Evolutionary conservation across 1,140 invertebrate species (phyloP), one percentile per base, ranked within the genome.

Genomic region (Camponotus floridanus): DNA sequence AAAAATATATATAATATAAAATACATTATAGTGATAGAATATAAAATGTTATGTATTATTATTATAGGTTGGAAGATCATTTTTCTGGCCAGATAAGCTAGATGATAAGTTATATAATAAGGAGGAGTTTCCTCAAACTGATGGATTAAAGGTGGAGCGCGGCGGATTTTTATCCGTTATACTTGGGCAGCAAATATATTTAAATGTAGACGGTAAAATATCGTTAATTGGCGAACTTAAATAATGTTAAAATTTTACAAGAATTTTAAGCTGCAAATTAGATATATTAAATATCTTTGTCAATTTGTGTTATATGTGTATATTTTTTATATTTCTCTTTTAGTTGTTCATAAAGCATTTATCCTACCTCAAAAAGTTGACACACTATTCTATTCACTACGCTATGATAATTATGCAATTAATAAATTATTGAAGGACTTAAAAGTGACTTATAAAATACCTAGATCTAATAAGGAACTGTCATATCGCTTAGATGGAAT

Each of bases 151-250:
- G 92, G 94, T 97, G 86, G 97, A 97, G 95, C 94, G 96, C 59
- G 97, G 97, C 0, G 94, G 97, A 62, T 98, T 97, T 92, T 97
- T 98, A 91, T 97, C 97, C 0, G 96, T 97, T 0, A 96, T 98
- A 86, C 94, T 98, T 62, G 97, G 97, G 0, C 97, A 97, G 93
- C 96, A 95, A 86, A 96, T 97, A 0, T 97, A 95, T 88, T 93
- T 98, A 3, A 98, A 98, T 93, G 95, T 98, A 48, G 97, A 98
- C 94, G 97, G 96, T 96, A 95, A 92, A 86, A 86, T 76, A 85
- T 87, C 76, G 5, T 73, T 73, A 36, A 86, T 86, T 74, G 26
- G 42, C 55, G 18, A 51, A 48, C 3, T 9, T 11, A 36, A 61
- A 51, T 33, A 8, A 42, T 81, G 9, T 51, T 51, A 48, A 13